phyloP scores from a whole-genome alignment of 2,113 vertebrate species.

The Ornithorhynchus anatinus region DNA sequence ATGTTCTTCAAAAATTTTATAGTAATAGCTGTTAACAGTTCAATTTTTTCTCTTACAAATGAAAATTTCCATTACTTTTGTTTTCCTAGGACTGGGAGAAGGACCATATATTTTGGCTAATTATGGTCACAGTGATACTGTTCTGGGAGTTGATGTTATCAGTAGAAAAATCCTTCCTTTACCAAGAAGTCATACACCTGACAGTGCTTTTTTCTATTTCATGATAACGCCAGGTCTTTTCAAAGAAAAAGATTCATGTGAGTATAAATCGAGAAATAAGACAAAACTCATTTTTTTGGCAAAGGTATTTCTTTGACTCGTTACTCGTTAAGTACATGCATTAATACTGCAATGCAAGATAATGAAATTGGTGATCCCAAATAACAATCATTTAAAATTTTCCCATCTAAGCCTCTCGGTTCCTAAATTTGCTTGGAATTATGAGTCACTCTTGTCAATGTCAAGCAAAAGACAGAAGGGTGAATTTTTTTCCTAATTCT shows the following conservation, averaged over 20 bases:
- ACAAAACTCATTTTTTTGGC: neutral
- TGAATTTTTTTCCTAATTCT: neutral
- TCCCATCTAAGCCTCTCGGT: neutral
- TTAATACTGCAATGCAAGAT: neutral
- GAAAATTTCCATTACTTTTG: slow-evolving; percentile 3
- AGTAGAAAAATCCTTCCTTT: slow-evolving; percentile 87
- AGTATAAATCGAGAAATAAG: slow-evolving; percentile 65
- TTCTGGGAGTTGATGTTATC: slow-evolving; percentile 88
- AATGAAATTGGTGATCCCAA: neutral
- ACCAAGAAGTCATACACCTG: slow-evolving; percentile 68
- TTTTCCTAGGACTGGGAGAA: slow-evolving; percentile 84
- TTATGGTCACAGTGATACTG: slow-evolving; percentile 80
- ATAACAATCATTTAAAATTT: neutral
- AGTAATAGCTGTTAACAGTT: neutral
- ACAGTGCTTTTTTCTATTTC: slow-evolving; percentile 87
- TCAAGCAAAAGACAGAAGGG: neutral
- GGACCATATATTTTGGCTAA: slow-evolving; percentile 90
- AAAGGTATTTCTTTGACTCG: neutral
- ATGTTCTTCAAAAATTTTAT: neutral
- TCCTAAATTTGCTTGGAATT: too few species aligned
- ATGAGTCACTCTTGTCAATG: too few species aligned
- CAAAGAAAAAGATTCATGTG: slow-evolving; percentile 88
- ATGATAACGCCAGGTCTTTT: slow-evolving; percentile 93
- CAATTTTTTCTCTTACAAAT: neutral
- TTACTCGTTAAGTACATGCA: neutral